Evolutionary conservation across 2,797 vertebrate species (phyloP).

Genomic region (Schizopygopsis pylzovi): DNA sequence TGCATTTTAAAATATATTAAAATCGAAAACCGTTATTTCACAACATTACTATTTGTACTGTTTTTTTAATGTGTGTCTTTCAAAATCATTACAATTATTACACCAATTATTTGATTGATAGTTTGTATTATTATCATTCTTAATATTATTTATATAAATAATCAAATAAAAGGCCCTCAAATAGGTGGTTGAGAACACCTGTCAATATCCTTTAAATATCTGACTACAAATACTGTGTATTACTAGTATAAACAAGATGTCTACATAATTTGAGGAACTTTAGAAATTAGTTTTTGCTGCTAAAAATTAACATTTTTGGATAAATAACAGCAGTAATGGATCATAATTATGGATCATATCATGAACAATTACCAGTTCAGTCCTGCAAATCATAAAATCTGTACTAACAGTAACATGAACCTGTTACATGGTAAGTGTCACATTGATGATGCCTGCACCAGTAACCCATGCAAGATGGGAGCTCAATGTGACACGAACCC

Average conservation of each 20-base stretch:
- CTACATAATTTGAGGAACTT: neutral
- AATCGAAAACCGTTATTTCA: neutral
- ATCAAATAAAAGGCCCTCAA: neutral
- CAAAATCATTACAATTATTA: neutral
- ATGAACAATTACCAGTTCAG: neutral
- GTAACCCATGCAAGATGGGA: constrained; percentile 81
- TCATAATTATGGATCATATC: neutral
- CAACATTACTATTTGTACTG: neutral
- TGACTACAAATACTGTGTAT: neutral
- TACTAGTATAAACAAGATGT: neutral
- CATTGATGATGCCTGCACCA: constrained; percentile 80
- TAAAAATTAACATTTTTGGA: neutral
- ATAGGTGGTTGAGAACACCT: neutral
- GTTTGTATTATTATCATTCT: neutral
- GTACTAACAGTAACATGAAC: neutral
- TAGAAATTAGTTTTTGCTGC: neutral
- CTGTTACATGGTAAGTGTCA: constrained; percentile 69
- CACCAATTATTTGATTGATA: neutral
- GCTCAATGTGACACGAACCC: constrained; percentile 85
- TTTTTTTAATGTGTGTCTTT: neutral
- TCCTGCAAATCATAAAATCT: neutral
- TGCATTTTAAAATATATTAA: neutral
- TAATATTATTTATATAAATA: neutral
- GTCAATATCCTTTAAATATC: neutral
- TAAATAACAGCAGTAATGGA: neutral